These are phyloP conservation scores for Cosmia pyralina DNA, from an alignment of 2,888 invertebrate genomes.

Conservation along the genomic window DNA sequence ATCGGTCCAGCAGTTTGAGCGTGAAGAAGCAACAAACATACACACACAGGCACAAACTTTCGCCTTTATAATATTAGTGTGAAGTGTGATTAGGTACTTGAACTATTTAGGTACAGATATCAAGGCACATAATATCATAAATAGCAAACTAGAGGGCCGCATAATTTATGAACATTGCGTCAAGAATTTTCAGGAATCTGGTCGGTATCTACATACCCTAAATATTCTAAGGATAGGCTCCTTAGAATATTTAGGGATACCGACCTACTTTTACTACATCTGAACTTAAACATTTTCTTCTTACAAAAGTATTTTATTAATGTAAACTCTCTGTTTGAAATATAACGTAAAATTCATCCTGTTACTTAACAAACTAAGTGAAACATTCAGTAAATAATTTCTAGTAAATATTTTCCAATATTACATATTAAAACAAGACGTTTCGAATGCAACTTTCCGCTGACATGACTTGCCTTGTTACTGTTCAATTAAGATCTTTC, in stretches of 20 bases:
- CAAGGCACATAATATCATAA: background rate
- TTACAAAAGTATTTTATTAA: background rate
- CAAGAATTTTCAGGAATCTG: slow-evolving; percentile 4
- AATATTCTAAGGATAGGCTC: background rate
- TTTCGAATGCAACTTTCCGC: slow-evolving; percentile 16
- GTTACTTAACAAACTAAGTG: background rate
- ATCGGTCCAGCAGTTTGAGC: too few species aligned
- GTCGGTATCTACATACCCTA: background rate
- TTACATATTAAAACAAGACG: background rate
- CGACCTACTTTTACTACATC: background rate
- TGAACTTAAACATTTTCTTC: too few species aligned
- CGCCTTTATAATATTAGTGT: too few species aligned
- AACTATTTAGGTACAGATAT: slow-evolving; percentile 8
- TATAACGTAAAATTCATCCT: background rate
- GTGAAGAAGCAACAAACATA: too few species aligned
- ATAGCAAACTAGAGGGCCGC: background rate
- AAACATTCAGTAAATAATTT: slow-evolving; percentile 24
- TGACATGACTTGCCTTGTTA: background rate
- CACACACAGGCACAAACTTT: too few species aligned
- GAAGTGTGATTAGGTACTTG: too few species aligned
- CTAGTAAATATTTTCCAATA: slow-evolving; percentile 29
- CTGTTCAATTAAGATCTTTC: background rate
- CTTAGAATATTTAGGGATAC: too few species aligned
- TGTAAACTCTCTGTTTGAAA: background rate
- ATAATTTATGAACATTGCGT: background rate